Evolutionary conservation across 2,797 vertebrate species (phyloP), one percentile per base, ranked within the genome.

Genomic region (Micropoecilia bifurca): DNA sequence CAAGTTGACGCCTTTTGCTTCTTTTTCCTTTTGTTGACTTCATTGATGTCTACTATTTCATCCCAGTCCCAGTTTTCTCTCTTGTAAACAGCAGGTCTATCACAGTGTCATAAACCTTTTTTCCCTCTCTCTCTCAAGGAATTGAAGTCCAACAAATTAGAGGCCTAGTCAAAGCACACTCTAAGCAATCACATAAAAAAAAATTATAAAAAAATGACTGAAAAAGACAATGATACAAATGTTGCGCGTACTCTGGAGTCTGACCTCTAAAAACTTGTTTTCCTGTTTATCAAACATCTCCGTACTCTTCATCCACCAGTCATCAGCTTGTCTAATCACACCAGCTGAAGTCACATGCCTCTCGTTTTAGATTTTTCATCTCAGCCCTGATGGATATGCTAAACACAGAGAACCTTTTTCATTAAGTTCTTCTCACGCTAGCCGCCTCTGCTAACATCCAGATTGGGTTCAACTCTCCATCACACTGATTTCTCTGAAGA

Each of bases 401-500:
- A 89, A 93, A 88, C 81, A 79, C 82, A 72, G 71, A 85, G 80
- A 57, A 77, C 80, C 59, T 84, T 93, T 94, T 93, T 95, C 92
- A 95, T 96, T 94, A 94, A 90, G 89, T 61, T 61, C 91, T 80
- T 87, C 82, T 91, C 90, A 94, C 94, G 91, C 90, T 76, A 90
- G 86, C 90, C 90, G 87, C 90, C 91, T 92, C 87, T 86, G 82
- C 90, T 92, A 92, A 93, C 92, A 93, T 90, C 87, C 91, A 94
- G 91, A 92, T 92, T 92, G 89, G 90, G 88, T 80, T 83, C 83
- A 82, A 83, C 82, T 82, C 88, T 92, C 88, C 88, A 92, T 92
- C 90, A 89, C 85, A 93, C 91, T 91, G 95, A 95, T 95, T 95
- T 93, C 91, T 92, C 86, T 90, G 89, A 92, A 94, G 92, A 93